Evolutionary conservation across 2,113 vertebrate genomes (phyloP).

Genomic region (Anolis sagrei): DNA sequence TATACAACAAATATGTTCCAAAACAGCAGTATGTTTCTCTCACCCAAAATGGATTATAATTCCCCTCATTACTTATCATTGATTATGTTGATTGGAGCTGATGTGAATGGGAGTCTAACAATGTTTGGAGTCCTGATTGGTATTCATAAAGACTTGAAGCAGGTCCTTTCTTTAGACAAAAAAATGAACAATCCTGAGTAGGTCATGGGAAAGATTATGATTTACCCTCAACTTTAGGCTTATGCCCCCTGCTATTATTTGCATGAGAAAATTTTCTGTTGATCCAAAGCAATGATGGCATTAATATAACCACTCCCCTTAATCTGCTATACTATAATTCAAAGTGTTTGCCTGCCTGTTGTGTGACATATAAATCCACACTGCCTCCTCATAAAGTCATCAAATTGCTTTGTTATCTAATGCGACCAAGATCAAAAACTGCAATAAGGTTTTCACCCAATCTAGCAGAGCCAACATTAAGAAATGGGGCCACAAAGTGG

Average conservation of each 20-base stretch:
- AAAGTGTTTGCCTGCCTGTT: not conserved
- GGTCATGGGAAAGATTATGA: not conserved
- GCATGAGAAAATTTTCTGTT: not conserved
- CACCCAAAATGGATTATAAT: not conserved
- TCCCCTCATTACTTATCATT: not conserved
- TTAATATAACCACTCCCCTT: conserved; percentile 12
- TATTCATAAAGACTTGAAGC: not conserved
- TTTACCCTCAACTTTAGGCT: not conserved
- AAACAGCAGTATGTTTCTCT: not conserved
- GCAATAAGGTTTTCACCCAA: too few species aligned
- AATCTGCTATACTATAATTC: not conserved
- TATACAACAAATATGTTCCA: too few species aligned
- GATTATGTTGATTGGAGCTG: not conserved
- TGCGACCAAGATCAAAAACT: too few species aligned
- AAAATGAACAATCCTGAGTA: not conserved
- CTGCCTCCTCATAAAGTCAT: too few species aligned
- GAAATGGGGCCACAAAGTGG: too few species aligned
- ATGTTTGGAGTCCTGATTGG: not conserved
- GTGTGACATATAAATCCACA: too few species aligned
- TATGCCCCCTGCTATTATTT: not conserved
- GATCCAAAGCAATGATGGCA: not conserved
- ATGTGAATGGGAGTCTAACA: not conserved
- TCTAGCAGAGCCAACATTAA: too few species aligned
- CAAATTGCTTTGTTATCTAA: too few species aligned
- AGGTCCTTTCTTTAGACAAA: not conserved